phyloP scores from a whole-genome alignment of 2,113 vertebrate species.

The Crotalus horridus region DNA sequence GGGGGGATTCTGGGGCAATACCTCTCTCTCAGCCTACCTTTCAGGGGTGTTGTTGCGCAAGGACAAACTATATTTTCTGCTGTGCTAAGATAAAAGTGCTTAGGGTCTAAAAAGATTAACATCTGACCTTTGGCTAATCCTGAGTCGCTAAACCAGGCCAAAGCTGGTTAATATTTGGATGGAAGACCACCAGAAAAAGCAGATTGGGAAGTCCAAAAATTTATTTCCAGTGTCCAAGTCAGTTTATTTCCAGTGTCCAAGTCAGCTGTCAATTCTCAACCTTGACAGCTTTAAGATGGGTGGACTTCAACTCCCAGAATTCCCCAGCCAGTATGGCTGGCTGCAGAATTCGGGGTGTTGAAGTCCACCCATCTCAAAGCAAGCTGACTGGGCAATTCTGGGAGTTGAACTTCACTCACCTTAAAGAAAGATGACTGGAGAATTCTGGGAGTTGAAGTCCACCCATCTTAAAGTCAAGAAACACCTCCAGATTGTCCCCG shows the following conservation, averaged over 20 bases:
- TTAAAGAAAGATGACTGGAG: neutral
- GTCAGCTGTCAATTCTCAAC: neutral
- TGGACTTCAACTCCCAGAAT: neutral
- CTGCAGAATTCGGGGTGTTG: neutral
- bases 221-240: neutral
- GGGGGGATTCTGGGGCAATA: neutral
- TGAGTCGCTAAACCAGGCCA: neutral
- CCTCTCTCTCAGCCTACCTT: neutral
- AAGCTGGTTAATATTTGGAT: neutral
- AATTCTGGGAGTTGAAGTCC: neutral
- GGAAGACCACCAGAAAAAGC: neutral
- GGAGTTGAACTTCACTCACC: too few species aligned
- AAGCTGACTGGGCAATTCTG: neutral
- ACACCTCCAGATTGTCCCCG: neutral
- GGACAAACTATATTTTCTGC: neutral
- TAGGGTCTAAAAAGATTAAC: neutral
- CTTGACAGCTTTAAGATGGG: neutral
- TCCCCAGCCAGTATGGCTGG: neutral
- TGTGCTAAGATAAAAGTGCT: neutral
- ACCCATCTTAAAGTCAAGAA: neutral
- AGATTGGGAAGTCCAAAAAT: neutral
- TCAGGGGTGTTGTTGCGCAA: neutral
- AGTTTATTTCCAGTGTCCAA: neutral
- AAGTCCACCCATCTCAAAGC: too few species aligned
- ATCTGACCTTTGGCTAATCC: neutral